phyloP scores from a whole-genome alignment of 2,797 vertebrate genomes.

The Rhynchotus rufescens region DNA sequence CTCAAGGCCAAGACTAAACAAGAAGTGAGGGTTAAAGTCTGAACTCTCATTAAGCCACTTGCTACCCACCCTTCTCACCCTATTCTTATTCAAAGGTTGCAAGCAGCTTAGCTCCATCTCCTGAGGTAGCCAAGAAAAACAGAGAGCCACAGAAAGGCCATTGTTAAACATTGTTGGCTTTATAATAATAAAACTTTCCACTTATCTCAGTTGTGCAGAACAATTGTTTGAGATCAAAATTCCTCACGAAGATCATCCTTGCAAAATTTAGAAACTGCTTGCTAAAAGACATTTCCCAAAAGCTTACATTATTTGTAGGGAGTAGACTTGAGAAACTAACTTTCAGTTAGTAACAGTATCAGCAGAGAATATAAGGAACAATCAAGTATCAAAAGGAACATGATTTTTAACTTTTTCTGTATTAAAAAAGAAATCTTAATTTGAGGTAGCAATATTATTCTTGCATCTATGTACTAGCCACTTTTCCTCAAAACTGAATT shows the following conservation, averaged over 20 bases:
- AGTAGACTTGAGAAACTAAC: neutral
- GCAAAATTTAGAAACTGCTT: neutral
- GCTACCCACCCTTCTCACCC: neutral
- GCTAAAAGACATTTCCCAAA: fast-evolving
- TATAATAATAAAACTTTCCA: neutral
- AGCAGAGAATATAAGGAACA: neutral
- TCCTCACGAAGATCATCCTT: neutral
- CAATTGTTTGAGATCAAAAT: neutral
- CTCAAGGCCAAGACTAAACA: too few relatives aligned
- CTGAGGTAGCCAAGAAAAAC: neutral
- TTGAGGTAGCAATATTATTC: neutral
- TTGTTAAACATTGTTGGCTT: neutral
- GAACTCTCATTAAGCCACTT: neutral
- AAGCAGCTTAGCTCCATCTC: neutral
- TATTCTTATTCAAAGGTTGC: neutral
- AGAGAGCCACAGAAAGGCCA: neutral
- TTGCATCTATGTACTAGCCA: neutral
- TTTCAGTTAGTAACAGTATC: neutral
- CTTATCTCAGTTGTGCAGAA: neutral
- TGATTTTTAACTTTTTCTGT: neutral
- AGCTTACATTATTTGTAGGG: neutral
- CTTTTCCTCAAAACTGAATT: too few relatives aligned
- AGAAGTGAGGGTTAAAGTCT: neutral
- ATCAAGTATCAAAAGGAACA: neutral
- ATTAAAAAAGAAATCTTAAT: neutral